Percentiles rank a stretch among this genome's conserved stretches.
These are phyloP conservation scores for Pempheris klunzingeri DNA, from an alignment of 2,797 vertebrate species.

Conservation along the genomic window DNA sequence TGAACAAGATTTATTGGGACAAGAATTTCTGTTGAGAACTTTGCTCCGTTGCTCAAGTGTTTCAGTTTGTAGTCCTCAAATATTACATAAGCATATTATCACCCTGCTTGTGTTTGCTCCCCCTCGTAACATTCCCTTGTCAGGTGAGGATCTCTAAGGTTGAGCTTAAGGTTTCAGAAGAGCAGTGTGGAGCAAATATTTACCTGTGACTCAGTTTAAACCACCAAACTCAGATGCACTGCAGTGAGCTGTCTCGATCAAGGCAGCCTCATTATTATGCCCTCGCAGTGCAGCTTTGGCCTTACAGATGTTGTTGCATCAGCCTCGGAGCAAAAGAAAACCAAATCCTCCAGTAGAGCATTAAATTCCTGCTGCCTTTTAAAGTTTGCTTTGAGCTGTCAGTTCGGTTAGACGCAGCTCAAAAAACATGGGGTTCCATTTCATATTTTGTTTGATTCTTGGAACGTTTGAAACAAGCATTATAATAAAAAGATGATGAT, in stretches of 20 bases:
- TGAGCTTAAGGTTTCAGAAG: slow-evolving; percentile 22
- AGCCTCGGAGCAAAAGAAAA: slow-evolving; percentile 40
- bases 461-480: slow-evolving; percentile 49
- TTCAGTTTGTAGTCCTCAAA: background rate
- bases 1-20: background rate
- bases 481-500: slow-evolving; percentile 50
- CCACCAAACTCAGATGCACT: slow-evolving; percentile 40
- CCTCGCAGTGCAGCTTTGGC: slow-evolving; percentile 42
- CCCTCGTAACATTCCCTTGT: slow-evolving; percentile 3
- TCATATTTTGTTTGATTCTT: slow-evolving; percentile 28
- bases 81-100: slow-evolving; percentile 33
- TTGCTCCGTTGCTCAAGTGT: too few species aligned
- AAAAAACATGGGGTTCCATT: slow-evolving; percentile 13
- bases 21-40: too few species aligned
- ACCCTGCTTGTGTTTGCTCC: background rate
- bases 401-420: slow-evolving; percentile 41
- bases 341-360: slow-evolving; percentile 29
- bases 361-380: slow-evolving; percentile 32
- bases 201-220: slow-evolving; percentile 39
- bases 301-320: slow-evolving; percentile 66
- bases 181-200: slow-evolving; percentile 52
- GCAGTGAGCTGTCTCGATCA: slow-evolving; percentile 44
- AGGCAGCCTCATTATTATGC: slow-evolving; percentile 65
- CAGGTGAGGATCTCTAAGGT: slow-evolving; percentile 33
- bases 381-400: slow-evolving; percentile 53